phyloP scores from a whole-genome alignment of 2,113 vertebrate species.

The Chaetops frenatus region DNA sequence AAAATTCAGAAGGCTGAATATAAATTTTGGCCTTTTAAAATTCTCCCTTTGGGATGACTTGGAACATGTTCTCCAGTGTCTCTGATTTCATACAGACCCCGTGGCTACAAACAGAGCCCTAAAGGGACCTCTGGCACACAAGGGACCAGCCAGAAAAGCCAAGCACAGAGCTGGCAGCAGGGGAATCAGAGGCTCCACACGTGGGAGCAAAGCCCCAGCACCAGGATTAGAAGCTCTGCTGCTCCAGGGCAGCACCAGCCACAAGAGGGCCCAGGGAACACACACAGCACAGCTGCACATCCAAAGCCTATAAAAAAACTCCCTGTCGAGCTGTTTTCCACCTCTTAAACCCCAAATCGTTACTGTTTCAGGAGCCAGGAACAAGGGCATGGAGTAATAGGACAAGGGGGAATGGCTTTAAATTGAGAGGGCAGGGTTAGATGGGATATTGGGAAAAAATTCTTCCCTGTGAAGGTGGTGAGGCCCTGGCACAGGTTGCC shows the following conservation, averaged over 20 bases:
- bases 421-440: background rate
- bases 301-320: background rate
- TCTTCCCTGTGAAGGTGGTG: background rate
- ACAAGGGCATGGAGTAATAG: background rate
- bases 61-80: background rate
- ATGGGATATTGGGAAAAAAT: background rate
- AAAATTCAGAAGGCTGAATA: background rate
- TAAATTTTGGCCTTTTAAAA: background rate
- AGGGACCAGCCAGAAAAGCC: background rate
- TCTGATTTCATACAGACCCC: background rate
- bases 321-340: background rate
- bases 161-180: background rate
- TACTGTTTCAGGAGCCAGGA: background rate
- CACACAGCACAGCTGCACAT: background rate
- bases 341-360: background rate
- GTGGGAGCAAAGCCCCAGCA: background rate
- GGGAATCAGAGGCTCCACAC: fast-evolving
- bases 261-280: slow-evolving; percentile 47
- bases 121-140: background rate
- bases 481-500: background rate
- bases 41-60: background rate
- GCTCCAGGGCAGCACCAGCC: background rate
- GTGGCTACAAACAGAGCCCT: background rate
- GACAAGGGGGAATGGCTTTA: background rate
- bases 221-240: background rate